Evolutionary conservation across 1,140 invertebrate genomes (phyloP).

Genomic region (Leptinotarsa texana): DNA sequence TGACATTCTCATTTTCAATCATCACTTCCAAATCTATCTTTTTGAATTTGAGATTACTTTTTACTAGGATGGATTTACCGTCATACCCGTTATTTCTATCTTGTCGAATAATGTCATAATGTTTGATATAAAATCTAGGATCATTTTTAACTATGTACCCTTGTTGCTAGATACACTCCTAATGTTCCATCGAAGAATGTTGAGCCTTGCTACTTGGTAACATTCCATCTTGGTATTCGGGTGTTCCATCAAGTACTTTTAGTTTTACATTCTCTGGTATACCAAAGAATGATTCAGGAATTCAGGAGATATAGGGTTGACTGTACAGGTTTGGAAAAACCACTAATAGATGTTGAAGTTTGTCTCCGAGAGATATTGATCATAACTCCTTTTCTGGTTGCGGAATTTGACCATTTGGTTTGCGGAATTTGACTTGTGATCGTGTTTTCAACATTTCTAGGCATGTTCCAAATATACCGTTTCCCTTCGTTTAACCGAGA

Average conservation of each 20-base stretch:
- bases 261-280: background rate
- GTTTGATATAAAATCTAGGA: constrained; percentile 20
- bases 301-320: background rate
- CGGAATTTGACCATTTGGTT: constrained; percentile 18
- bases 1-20: background rate
- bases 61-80: constrained; percentile 19
- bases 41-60: constrained; percentile 16
- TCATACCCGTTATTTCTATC: constrained; percentile 12
- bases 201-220: constrained; percentile 4
- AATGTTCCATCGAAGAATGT: constrained; percentile 28
- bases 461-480: too few species aligned
- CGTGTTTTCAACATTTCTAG: background rate
- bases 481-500: background rate
- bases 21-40: background rate
- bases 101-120: constrained; percentile 27
- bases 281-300: background rate
- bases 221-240: background rate
- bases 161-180: constrained; percentile 10
- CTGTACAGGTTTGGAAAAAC: background rate
- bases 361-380: background rate
- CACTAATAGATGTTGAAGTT: background rate
- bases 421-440: background rate
- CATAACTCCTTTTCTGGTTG: background rate
- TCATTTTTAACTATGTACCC: constrained; percentile 26
- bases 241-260: background rate